These are phyloP conservation scores for Ochotona curzoniae DNA, from an alignment of 2,113 vertebrate genomes.

Conservation along the genomic window DNA sequence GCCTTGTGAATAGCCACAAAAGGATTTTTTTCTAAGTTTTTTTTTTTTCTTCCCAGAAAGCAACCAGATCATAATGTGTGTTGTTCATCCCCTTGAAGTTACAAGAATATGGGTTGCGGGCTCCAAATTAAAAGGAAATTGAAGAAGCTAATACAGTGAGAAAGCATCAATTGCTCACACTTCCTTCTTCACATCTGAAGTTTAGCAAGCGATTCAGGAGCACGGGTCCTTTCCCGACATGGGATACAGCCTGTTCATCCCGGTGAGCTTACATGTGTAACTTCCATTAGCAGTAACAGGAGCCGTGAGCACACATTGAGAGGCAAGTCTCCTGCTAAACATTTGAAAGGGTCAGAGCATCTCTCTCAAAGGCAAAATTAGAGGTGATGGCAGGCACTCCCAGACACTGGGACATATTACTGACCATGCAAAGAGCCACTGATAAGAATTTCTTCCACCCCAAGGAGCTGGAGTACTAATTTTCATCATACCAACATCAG, in stretches of 20 bases:
- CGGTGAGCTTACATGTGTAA: conserved; percentile 82
- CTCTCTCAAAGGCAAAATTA: conserved; percentile 45
- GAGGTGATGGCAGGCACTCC: not conserved
- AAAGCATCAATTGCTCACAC: conserved; percentile 86
- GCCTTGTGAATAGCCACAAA: conserved; percentile 85
- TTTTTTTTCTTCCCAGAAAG: conserved; percentile 79
- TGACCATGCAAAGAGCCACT: not conserved
- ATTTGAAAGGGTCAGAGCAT: conserved; percentile 74
- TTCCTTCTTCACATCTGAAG: conserved; percentile 84
- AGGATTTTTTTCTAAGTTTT: no score
- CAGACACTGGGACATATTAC: not conserved
- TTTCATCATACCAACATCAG: not conserved
- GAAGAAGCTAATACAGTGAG: conserved; percentile 88
- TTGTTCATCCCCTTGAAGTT: conserved; percentile 86
- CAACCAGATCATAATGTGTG: conserved; percentile 87
- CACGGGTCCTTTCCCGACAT: conserved; percentile 82
- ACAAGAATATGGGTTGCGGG: conserved; percentile 85
- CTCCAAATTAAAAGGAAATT: conserved; percentile 89
- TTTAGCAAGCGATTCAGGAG: conserved; percentile 87
- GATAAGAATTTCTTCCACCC: not conserved
- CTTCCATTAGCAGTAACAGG: conserved; percentile 84
- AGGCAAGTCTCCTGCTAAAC: conserved; percentile 76
- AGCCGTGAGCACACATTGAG: conserved; percentile 79
- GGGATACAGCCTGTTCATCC: conserved; percentile 83
- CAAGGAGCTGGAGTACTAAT: not conserved